A percentile compares a stretch with the other conserved stretches of the same genome.
Conservation (phyloP, 2,888 invertebrate genomes). For the Diachrysia chrysitis region DNA sequence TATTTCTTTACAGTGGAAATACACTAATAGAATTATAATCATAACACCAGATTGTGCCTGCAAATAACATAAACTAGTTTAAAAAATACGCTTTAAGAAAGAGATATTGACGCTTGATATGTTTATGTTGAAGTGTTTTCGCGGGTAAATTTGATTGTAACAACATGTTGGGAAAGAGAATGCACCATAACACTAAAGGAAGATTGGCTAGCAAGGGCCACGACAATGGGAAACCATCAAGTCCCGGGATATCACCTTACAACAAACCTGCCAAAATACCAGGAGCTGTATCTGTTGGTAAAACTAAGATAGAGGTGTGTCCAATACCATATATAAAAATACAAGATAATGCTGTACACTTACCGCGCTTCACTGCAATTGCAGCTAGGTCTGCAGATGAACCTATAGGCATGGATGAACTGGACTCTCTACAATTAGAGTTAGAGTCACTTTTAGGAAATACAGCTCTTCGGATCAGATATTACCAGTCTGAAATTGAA, state of each 20-base stretch:
- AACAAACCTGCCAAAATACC: constrained; percentile 85
- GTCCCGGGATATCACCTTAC: constrained; percentile 85
- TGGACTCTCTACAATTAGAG: constrained; percentile 96
- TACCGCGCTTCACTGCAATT: constrained; percentile 92
- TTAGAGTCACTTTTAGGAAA: constrained; percentile 95
- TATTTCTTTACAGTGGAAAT: constrained; percentile 40
- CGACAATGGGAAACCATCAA: constrained; percentile 86
- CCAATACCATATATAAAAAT: constrained; percentile 91
- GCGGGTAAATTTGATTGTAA: constrained; percentile 79
- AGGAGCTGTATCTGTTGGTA: constrained; percentile 79
- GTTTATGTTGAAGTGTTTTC: constrained; percentile 67
- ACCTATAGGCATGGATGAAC: constrained; percentile 95
- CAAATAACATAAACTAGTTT: constrained; percentile 22
- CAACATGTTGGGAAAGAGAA: constrained; percentile 86
- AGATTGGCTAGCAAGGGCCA: constrained; percentile 86
- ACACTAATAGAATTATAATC: constrained; percentile 21
- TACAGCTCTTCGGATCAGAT: constrained; percentile 93
- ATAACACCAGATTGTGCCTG: constrained; percentile 43
- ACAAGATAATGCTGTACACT: constrained; percentile 91
- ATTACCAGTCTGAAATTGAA: constrained; percentile 93
- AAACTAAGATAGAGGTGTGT: constrained; percentile 82
- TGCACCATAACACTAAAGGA: constrained; percentile 87
- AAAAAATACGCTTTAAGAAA: constrained; percentile 16
- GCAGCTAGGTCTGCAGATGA: constrained; percentile 92
- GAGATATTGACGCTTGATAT: constrained; percentile 50